Base-by-base conservation (phyloP, 2,797 vertebrate species). In the Eospalax fontanierii region DNA sequence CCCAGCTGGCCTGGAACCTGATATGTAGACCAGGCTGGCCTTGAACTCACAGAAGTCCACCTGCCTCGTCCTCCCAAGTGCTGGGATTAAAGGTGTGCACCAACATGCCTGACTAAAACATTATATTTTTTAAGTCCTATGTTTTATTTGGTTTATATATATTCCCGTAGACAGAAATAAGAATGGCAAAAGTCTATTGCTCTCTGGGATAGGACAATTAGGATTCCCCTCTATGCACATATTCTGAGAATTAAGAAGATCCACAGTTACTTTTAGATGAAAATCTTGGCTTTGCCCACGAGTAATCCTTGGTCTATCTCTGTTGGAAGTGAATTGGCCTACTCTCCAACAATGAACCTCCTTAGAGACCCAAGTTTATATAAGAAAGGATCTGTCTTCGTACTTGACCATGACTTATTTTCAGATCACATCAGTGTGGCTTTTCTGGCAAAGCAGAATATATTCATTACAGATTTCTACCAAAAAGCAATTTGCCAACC, bases 151-250 rank as follows among this genome's bases (percentile, higher is more conserved):
- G 33, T 54, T 79, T 50, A 71, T 61, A 11, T 78, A 61, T 82
- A 92, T 35, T 93, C 21, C 54, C 54, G 14, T n/a, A 71, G 86
- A 75, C 19, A 92, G 66, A 88, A 90, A 59, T 65, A 94, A 94
- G 73, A 38, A 59, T 16, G 65, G 66, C 33, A 40, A 89, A 57
- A 35, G 59, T 80, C 50, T 83, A 2, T 59, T 87, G 33, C 61
- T 87, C 21, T 89, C 50, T 57, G n/a, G 22, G 43, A 35, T 22
- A 75, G 19, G n/a, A 79, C 71, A 79, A 18, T 82, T 30, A 83
- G 24, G 14, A 9, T 50, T 19, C 59, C 15, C 16, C 40, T 35
- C 15, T 21, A 61, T 8, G 22, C 59, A 61, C 19, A 74, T 18
- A 61, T 40, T 61, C 68, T 86, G 70, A 59, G 54, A 66, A 50